Conservation (phyloP, 2,113 vertebrate species). For the Silurus asotus region DNA sequence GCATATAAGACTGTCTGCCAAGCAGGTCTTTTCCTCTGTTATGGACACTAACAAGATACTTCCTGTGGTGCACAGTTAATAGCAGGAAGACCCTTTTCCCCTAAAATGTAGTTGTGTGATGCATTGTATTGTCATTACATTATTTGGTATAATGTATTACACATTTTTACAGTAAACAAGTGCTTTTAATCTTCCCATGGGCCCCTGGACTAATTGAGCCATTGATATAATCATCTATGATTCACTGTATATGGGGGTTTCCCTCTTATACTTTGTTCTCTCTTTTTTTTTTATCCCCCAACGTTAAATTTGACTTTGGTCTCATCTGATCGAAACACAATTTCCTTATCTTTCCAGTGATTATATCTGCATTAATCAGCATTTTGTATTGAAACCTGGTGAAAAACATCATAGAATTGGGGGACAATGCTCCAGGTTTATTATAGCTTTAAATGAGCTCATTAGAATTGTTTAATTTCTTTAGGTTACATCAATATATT, state of each 20-base stretch:
- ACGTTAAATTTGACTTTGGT: background rate
- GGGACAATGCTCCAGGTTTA: background rate
- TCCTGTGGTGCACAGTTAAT: conserved; percentile 19
- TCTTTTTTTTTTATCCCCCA: background rate
- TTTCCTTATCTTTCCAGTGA: background rate
- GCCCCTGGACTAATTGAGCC: background rate
- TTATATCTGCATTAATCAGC: background rate
- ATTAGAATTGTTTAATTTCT: background rate
- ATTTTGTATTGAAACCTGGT: background rate
- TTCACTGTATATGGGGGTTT: background rate
- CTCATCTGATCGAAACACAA: background rate
- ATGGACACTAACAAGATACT: background rate
- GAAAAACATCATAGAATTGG: too few relatives aligned
- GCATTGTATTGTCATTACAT: background rate
- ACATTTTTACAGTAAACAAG: background rate
- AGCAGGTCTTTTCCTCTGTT: conserved; percentile 1
- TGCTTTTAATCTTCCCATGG: background rate
- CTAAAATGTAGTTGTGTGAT: background rate
- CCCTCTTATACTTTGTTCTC: background rate
- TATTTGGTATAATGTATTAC: background rate
- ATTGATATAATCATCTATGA: background rate
- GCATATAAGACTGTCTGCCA: background rate
- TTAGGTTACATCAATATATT: too few relatives aligned
- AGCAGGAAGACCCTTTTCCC: background rate
- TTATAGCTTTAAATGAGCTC: background rate